Base-by-base conservation (phyloP, 2,888 invertebrate genomes). In the Pandemis cinnamomeana region DNA sequence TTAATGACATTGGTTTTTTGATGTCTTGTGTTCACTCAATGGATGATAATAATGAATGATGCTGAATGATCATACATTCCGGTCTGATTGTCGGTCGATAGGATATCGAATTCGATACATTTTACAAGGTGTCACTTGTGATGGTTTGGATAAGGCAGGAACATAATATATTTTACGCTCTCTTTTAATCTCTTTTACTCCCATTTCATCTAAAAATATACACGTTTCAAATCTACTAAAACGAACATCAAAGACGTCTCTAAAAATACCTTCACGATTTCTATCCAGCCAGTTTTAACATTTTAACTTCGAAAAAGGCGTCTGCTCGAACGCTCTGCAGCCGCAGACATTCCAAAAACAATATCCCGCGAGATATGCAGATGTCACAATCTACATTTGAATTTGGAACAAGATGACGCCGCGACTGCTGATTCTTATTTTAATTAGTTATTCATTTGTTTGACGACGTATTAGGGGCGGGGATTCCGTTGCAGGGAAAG, bases 311-410 rank as follows among this genome's bases (percentile, higher is more conserved):
- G 8, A 64, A 55, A 62, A 27, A 10, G 11, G 20, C 53, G 67
- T 67, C 67, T 67, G 53, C 67, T 67, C 67, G 51, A 67, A 67
- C 67, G 53, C 41, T 36, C 36, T 58, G 53, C 46, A 60, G 48
- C 42, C 67, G 42, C 41, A 68, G 71, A 64, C 71, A 67, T 71
- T 64, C 61, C 67, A 41, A 74, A 67, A 74, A 74, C 74, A 74
- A 74, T 74, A 75, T 74, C 71, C 67, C 74, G 70, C 71, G 74
- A 71, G 74, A 85, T 84, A 86, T 87, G 85, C 89, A 89, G 83
- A 87, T 86, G 82, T 82, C 84, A 82, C 82, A 78, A 77, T 80
- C 80, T 86, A 86, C 89, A 90, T 90, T 90, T 87, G 87, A 90
- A 90, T 90, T 86, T 81, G 82, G 86, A 83, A 85, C 73, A 73